Evolutionary conservation across 2,113 vertebrate species (phyloP), one percentile per base, ranked within the genome.

Genomic region (Leiothrix lutea): DNA sequence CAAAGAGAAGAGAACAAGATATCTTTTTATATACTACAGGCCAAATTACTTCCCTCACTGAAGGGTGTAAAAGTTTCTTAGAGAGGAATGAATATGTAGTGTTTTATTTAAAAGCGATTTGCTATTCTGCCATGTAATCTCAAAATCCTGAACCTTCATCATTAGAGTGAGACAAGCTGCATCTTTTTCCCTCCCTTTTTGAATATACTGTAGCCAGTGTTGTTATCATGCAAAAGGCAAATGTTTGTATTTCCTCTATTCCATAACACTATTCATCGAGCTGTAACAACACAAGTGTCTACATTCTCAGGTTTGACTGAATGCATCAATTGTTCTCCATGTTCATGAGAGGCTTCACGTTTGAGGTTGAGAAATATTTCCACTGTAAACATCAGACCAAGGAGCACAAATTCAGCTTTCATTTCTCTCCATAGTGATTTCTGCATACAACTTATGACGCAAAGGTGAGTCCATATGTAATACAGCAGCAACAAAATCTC

Each of bases 361-460:
- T 67, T 86, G 80, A 95, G 86, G 72, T 94, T 95, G 88, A 82
- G 92, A 97, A 96, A 95, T 93, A 95, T 78, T 95, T 95, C 80
- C 86, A 78, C 65, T 75, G 93, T 53, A 97, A 97, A 96, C 57
- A 96, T 67, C 56, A 88, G 65, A 86, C 35, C 72, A 90, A 93
- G 50, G 45, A 92, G 35, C 40, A 77, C 75, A 88, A 86, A 80
- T 90, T 88, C 60, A 78, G 69, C 82, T 94, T 94, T 92, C 69
- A 33, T 83, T 94, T 90, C 94, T 94, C 88, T 93, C 94, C 85
- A 96, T 94, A 74, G 94, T 72, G 72, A 95, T 94, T 83, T 88
- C 45, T 88, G 57, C 57, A 57, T 56, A 74, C 60, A 90, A 90
- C 53, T 80, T 62, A 28, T 2, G 72, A 81, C 65, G 78, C 75